A percentile compares a stretch with the other conserved stretches of the same genome.
Conservation (phyloP, 2,888 invertebrate genomes). For the Dicyrtomina minuta region DNA sequence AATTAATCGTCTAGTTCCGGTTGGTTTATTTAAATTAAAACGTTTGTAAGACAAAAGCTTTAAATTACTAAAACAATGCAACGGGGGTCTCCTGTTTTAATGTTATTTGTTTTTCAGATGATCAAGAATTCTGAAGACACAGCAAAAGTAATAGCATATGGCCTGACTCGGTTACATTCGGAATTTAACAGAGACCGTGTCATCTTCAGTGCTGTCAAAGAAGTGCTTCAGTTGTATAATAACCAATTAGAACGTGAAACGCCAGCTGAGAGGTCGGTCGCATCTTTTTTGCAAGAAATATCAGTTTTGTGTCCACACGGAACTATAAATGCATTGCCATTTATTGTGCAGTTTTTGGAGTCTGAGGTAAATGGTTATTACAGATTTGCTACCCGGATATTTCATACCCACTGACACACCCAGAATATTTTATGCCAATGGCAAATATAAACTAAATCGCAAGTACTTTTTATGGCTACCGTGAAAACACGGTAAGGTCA, state of each 20-base stretch:
- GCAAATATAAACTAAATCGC: too few species aligned
- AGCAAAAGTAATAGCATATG: constrained; percentile 37
- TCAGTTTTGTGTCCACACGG: constrained; percentile 36
- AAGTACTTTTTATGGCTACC: too few species aligned
- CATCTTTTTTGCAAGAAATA: constrained; percentile 40
- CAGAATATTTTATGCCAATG: too few species aligned
- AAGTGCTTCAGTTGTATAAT: constrained; percentile 38
- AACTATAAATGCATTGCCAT: constrained; percentile 38
- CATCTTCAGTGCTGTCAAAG: constrained; percentile 30
- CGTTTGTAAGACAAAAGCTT: too few species aligned
- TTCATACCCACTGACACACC: too few species aligned
- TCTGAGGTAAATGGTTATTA: constrained; percentile 37
- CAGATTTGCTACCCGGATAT: too few species aligned
- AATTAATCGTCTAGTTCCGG: constrained; percentile 40
- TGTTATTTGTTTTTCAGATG: constrained; percentile 21
- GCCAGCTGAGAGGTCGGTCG: constrained; percentile 41
- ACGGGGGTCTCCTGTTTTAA: too few species aligned
- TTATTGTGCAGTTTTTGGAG: constrained; percentile 45
- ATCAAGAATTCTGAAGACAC: constrained; percentile 43
- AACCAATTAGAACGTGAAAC: constrained; percentile 40
- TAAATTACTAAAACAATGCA: constrained; percentile 1
- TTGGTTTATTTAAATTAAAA: constrained; percentile 17
- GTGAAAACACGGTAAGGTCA: too few species aligned
- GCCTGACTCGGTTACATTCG: constrained; percentile 34
- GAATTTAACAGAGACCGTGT: constrained; percentile 33